phyloP scores from a whole-genome alignment of 2,888 invertebrate genomes.

The Nomada ferruginata region DNA sequence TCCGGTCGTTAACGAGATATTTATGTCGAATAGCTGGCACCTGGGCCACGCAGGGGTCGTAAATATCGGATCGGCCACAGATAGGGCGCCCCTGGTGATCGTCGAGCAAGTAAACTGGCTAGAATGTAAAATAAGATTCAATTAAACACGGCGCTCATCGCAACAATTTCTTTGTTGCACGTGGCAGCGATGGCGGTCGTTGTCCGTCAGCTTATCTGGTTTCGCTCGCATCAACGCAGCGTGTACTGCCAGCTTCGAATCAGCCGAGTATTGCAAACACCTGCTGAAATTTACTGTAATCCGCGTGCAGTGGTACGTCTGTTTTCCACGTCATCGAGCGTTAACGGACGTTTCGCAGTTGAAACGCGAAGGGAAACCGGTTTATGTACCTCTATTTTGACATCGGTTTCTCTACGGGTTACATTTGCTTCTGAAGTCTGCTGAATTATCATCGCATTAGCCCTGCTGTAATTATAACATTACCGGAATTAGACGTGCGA shows the following conservation, averaged over 20 bases:
- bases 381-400: conserved; percentile 36
- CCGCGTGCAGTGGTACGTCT: conserved; percentile 40
- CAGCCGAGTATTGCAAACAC: conserved; percentile 36
- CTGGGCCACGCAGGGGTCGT: not conserved
- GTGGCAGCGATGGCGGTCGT: not conserved
- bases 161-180: conserved; percentile 19
- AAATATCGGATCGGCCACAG: not conserved
- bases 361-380: conserved; percentile 40
- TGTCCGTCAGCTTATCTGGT: not conserved
- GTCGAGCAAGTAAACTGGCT: not conserved
- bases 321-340: conserved; percentile 49
- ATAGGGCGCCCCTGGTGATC: not conserved
- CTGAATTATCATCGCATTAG: conserved; percentile 25
- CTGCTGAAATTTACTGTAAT: conserved; percentile 46
- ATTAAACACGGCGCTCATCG: conserved; percentile 7
- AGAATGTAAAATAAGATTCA: conserved; percentile 31
- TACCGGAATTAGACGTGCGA: conserved; percentile 2
- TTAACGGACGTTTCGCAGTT: conserved; percentile 46
- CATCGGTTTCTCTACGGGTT: not conserved
- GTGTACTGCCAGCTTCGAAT: conserved; percentile 34
- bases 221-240: conserved; percentile 19
- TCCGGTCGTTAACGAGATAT: not conserved
- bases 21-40: conserved; percentile 9
- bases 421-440: conserved; percentile 13
- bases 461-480: conserved; percentile 41